Conservation (phyloP, 1,140 invertebrate genomes). For the Drosophila virilis region DNA sequence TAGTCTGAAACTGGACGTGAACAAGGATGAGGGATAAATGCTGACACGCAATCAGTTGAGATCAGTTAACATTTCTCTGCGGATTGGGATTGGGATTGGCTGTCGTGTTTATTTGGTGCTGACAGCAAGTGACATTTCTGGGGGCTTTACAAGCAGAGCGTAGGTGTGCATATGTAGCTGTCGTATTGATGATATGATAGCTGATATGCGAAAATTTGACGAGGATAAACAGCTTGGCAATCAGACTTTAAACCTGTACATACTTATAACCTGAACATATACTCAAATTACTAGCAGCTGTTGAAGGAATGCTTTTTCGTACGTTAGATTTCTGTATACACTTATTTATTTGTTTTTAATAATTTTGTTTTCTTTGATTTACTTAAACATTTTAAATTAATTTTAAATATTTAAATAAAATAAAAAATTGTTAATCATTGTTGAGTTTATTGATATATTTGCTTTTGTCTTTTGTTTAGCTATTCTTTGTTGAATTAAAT, state of each 20-base stretch:
- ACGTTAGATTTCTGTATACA: background rate
- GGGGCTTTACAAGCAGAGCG: slow-evolving; percentile 48
- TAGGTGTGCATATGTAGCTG: slow-evolving; percentile 30
- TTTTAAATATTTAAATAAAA: no score
- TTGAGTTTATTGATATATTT: no score
- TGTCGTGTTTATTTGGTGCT: slow-evolving; percentile 69
- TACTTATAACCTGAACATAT: background rate
- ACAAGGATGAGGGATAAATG: slow-evolving; percentile 41
- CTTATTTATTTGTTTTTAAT: no score
- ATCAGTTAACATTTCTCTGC: slow-evolving; percentile 62
- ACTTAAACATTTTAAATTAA: no score
- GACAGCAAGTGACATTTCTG: slow-evolving; percentile 71
- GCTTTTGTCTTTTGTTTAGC: no score
- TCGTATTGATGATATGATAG: slow-evolving; percentile 35
- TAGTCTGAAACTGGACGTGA: slow-evolving; percentile 6
- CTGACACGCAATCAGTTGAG: slow-evolving; percentile 79
- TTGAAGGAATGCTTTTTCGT: background rate
- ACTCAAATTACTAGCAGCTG: background rate
- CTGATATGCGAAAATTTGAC: slow-evolving; percentile 34
- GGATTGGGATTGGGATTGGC: slow-evolving; percentile 62
- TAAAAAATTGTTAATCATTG: no score
- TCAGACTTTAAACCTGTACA: slow-evolving; percentile 20
- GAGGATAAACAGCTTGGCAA: slow-evolving; percentile 13
- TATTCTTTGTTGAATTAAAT: no score
- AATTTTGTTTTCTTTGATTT: no score